A percentile compares a stretch with the other conserved stretches of the same genome.
Conservation (phyloP, 2,113 vertebrate species). For the Tragelaphus strepsiceros region DNA sequence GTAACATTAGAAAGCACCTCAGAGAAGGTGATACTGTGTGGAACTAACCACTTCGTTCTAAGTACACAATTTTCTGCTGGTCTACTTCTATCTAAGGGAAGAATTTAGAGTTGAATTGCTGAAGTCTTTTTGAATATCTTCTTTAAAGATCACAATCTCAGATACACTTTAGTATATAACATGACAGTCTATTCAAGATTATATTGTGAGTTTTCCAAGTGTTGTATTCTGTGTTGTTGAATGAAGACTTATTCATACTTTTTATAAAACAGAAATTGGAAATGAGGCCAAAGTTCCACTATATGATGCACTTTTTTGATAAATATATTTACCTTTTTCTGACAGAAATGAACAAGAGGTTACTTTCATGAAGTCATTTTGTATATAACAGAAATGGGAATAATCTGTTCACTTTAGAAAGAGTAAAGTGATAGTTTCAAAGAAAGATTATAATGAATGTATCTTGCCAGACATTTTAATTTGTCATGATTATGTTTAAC, state of each 20-base stretch:
- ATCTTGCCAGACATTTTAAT: conserved; percentile 36
- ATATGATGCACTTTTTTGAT: background rate
- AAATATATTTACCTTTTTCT: background rate
- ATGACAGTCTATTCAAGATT: background rate
- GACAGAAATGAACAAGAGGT: background rate
- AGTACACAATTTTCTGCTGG: background rate
- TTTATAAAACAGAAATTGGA: background rate
- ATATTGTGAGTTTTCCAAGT: background rate
- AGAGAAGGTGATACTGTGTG: background rate
- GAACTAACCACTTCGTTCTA: background rate
- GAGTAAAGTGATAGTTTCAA: background rate
- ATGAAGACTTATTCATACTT: background rate
- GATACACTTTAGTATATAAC: background rate
- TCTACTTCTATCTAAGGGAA: background rate
- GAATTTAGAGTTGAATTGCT: background rate
- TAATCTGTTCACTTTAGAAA: background rate
- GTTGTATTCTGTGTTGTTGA: background rate
- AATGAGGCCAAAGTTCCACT: background rate
- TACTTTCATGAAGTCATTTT: background rate
- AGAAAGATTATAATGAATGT: background rate
- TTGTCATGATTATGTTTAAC: conserved; percentile 38
- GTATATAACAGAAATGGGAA: background rate
- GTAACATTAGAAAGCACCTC: background rate
- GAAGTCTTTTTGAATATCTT: background rate
- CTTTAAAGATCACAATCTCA: background rate